Evolutionary conservation across 2,888 invertebrate species (phyloP).

Genomic region (Hyposoter dolosus): DNA sequence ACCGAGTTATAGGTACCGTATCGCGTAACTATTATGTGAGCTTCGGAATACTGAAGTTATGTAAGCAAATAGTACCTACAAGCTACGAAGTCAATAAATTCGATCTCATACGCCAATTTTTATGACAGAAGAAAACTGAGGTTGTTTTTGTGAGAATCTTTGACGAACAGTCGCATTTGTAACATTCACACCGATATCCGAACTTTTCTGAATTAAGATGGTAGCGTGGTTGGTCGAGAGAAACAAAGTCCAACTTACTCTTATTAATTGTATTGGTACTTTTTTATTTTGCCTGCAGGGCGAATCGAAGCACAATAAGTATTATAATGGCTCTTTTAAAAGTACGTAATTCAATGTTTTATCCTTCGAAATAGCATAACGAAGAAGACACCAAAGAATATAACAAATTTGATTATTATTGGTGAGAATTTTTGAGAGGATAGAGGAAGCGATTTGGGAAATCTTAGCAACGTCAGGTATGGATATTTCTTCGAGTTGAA

Average conservation of each 20-base stretch:
- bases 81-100: constrained; percentile 26
- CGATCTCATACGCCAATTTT: not conserved
- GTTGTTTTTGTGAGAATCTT: not conserved
- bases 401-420: constrained; percentile 12
- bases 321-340: not conserved
- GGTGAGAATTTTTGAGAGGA: not conserved
- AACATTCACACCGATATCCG: not conserved
- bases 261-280: not conserved
- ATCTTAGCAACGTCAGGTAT: not conserved
- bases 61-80: constrained; percentile 41
- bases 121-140: not conserved
- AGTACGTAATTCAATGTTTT: not conserved
- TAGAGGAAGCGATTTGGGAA: not conserved
- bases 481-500: not conserved
- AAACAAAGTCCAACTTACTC: not conserved
- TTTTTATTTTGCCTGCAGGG: constrained; percentile 2
- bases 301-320: not conserved
- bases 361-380: not conserved
- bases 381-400: not conserved
- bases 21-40: constrained; percentile 38
- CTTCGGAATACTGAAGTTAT: constrained; percentile 54
- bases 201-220: not conserved
- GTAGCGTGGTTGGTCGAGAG: not conserved
- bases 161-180: not conserved
- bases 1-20: constrained; percentile 60